These are phyloP conservation scores for Actinemys pallida DNA, from an alignment of 2,113 vertebrate species.

Conservation along the genomic window DNA sequence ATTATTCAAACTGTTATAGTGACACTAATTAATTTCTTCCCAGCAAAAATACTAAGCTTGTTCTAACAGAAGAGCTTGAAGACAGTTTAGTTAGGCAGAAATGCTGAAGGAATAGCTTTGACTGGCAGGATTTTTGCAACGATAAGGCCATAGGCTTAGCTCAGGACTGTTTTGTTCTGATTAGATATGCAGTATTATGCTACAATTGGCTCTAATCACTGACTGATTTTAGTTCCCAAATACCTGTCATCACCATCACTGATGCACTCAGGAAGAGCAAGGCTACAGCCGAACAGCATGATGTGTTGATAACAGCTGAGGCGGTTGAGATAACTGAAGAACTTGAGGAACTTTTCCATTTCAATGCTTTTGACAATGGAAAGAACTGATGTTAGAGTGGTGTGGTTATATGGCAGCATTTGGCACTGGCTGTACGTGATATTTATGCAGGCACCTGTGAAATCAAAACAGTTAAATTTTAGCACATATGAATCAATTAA, in stretches of 20 bases:
- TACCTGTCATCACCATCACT: conserved; percentile 83
- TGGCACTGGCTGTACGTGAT: conserved; percentile 89
- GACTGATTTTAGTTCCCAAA: conserved; percentile 63
- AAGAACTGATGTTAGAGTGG: conserved; percentile 80
- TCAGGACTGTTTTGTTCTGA: background rate
- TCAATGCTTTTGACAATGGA: conserved; percentile 89
- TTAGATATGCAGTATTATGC: conserved; percentile 45
- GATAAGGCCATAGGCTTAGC: conserved; percentile 7
- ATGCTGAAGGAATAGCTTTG: background rate
- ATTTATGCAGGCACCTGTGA: conserved; percentile 85
- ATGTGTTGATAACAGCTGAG: conserved; percentile 95
- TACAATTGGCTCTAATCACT: conserved; percentile 42
- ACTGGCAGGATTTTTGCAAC: background rate
- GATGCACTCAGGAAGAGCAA: conserved; percentile 92
- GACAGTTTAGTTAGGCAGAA: conserved; percentile 4
- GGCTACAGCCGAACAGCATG: conserved; percentile 96
- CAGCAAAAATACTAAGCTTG: background rate
- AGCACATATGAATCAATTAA: conserved; percentile 10
- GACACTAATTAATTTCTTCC: background rate
- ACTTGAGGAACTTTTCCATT: conserved; percentile 95
- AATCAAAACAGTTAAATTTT: conserved; percentile 63
- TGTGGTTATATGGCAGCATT: conserved; percentile 92
- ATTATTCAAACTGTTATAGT: background rate
- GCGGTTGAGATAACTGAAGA: conserved; percentile 93
- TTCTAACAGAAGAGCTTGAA: background rate